Evolutionary conservation across 2,113 vertebrate species (phyloP), one percentile per base, ranked within the genome.

Genomic region (Myocastor coypus): DNA sequence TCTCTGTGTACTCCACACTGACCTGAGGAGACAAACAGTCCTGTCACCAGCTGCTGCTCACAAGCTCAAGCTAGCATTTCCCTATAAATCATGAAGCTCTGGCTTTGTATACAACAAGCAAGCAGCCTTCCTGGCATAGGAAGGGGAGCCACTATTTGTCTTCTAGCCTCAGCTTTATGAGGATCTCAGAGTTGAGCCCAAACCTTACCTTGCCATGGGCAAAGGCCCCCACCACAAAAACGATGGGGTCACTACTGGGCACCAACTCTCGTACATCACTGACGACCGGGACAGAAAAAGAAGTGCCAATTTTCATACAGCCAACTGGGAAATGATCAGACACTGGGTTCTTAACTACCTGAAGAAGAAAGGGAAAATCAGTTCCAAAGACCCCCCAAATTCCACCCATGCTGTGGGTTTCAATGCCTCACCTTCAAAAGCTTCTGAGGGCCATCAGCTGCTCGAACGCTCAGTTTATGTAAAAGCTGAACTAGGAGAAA

Each of bases 301-400:
- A 99, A 42, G 99, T 99, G 22, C 98, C 94, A 0, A 99, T 98
- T 94, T 99, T 99, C 91, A 99, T 96, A 68, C 99, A 99, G 84
- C 99, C 99, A 0, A 99, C 99, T 0, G 99, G 99, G 57, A 99
- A 99, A 68, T 99, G 99, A 97, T 99, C 99, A 0, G 98, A 99
- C 80, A 99, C 99, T 0, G 99, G 99, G 46, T 99, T 99, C 97
- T 99, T 99, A 94, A 99, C 99, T 86, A 99, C 99, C 98, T 99
- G 1, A 8, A 93, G 66, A 59, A 42, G 26, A 28, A 52, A 30
- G 83, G 2, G 40, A 1, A 2, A 20, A 0, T 20, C 0, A 97
- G 42, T 77, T 11, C 28, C 63, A 87, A 87, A 37, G 40, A 30
- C 20, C 68, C 83, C 88, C 42, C 91, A 84, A 85, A 52, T 50